Evolutionary conservation across 2,113 vertebrate species (phyloP).

Genomic region (Zingel zingel): DNA sequence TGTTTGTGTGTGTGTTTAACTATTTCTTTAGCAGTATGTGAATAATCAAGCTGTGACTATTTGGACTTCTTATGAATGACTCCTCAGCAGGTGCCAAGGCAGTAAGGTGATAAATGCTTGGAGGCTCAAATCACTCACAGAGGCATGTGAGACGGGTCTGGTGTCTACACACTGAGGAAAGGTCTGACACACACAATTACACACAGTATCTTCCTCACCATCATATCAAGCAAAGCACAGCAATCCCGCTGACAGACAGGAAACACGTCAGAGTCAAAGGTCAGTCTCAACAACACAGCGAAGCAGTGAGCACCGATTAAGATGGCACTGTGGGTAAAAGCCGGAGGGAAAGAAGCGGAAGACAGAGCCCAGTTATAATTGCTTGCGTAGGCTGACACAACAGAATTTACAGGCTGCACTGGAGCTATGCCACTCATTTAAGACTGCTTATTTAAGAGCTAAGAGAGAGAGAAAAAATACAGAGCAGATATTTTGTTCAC

Average conservation of each 20-base stretch:
- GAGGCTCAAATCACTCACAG: constrained; percentile 61
- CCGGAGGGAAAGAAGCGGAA: constrained; percentile 46
- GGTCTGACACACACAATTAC: constrained; percentile 26
- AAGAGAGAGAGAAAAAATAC: constrained; percentile 46
- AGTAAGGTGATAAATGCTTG: constrained; percentile 74
- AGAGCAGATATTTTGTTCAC: constrained; percentile 73
- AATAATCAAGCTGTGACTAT: constrained; percentile 25
- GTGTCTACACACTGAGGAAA: constrained; percentile 54
- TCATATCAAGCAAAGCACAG: constrained; percentile 17
- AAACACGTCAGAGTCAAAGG: constrained; percentile 42
- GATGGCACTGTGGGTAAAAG: constrained; percentile 52
- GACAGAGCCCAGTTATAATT: constrained; percentile 76
- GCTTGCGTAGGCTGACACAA: constrained; percentile 82
- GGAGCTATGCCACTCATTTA: constrained; percentile 71
- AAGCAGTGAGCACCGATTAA: constrained; percentile 35
- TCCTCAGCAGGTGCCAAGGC: constrained; percentile 47
- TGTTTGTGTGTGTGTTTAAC: background rate
- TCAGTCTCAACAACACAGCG: constrained; percentile 21
- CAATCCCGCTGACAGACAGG: constrained; percentile 35
- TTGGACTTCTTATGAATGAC: constrained; percentile 59
- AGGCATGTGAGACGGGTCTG: constrained; percentile 72
- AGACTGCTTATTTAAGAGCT: constrained; percentile 73
- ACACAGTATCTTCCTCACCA: background rate
- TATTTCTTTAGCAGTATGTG: constrained; percentile 13
- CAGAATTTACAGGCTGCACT: constrained; percentile 76